Evolutionary conservation across 2,888 invertebrate species (phyloP), one percentile per base, ranked within the genome.

Genomic region (Stomorhina lunata): DNA sequence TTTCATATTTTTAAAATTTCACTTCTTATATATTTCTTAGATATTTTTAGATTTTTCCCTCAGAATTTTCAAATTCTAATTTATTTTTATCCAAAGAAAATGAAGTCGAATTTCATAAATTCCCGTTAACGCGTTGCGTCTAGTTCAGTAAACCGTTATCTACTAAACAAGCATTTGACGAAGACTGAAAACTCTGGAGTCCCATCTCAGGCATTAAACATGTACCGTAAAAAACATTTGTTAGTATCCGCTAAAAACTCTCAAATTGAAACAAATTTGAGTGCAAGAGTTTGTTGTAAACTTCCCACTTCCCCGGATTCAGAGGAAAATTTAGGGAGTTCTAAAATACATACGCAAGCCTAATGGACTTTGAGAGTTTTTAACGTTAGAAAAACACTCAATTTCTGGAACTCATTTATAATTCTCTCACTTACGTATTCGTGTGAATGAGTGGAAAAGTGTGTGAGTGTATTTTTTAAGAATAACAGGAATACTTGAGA

Each of bases 331-430:
- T 45, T 17, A 29, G 43, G 53, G 17, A 53, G 1, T 37, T 37
- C 37, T 37, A 34, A 69, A 69, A 63, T 53, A 63, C 17, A 15
- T 81, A 79, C 81, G 81, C 78, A 81, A 68, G 73, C 48, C 45
- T 79, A 57, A 79, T 63, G 69, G 63, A 73, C 78, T 81, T 81
- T 81, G 81, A 76, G 78, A 73, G 48, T 10, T 66, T 50, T 66
- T 65, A n/a, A 48, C 57, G 45, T 34, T 25, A 22, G 5, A 10
- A 10, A 29, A 45, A 34, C 61, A 43, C 80, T 61, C 68, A 63
- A 34, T 61, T 53, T 22, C 63, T 2, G 17, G 20, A 22, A 75
- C 37, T 68, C 66, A 37, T 45, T n/a, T 7, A 43, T 12, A 40
- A 50, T 37, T 45, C 3, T 32, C n/a, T 12, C 43, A 17, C 27